Evolutionary conservation across 2,888 invertebrate genomes (phyloP), one percentile per base, ranked within the genome.

Genomic region (Serrognathus titanus): DNA sequence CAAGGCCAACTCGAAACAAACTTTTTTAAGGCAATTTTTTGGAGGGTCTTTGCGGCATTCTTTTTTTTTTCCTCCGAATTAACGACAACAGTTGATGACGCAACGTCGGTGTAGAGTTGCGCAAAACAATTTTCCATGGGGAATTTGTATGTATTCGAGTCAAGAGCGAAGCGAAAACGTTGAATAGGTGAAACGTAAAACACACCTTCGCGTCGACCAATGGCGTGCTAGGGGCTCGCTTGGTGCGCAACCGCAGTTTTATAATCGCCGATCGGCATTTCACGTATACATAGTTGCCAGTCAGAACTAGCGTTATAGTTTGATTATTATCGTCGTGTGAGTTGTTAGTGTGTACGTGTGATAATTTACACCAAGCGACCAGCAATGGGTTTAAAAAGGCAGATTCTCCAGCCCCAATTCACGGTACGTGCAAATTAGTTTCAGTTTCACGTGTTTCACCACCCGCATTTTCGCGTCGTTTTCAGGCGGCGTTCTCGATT

Each of bases 321-420:
- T 31, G 24, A 31, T 31, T 31, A 31, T 31, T 3, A 31, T 31
- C 24, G 24, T 31, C 24, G 24, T 31, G 24, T 7, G 24, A 11
- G 11, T 9, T 9, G 40, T 12, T 40, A 46, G 46, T 46, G 24
- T 50, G 36, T 49, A 11, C 31, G 36, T 48, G 48, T 49, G 38
- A 36, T n/a, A 31, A 37, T 35, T 49, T 38, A 38, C 13, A 10
- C 8, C 13, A 6, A 40, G 6, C 11, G 40, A 24, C 5, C 24
- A n/a, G 46, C 46, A 1, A 57, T 57, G 57, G 57, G 57, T 52
- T 57, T 57, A 52, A 48, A 48, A 10, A 51, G 52, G 20, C 52
- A 57, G 40, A 39, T 48, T 7, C 43, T 52, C n/a, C 43, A 47
- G 12, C 57, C 57, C 12, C 51, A 52, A 37, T 52, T 31, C 35